A percentile compares a stretch with the other conserved stretches of the same genome.
Conservation (phyloP, 2,113 vertebrate species). For the Takifugu bimaculatus region DNA sequence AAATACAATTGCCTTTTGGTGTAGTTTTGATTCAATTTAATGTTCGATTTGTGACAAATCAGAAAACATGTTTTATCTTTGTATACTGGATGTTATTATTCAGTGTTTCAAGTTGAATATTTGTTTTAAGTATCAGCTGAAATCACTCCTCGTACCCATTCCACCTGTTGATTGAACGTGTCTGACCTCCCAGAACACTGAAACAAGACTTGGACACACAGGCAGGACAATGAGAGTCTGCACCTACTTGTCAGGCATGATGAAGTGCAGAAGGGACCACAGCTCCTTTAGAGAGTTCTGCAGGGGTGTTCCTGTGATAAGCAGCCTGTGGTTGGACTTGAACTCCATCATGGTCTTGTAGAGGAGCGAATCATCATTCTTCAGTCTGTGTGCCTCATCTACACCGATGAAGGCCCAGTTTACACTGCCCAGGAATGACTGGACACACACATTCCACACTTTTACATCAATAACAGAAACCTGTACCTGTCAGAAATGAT, state of each 20-base stretch:
- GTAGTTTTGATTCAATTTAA: too few relatives aligned
- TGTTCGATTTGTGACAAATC: too few relatives aligned
- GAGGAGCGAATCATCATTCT: conserved; percentile 96
- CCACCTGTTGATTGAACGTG: too few relatives aligned
- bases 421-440: conserved; percentile 93
- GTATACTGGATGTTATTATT: too few relatives aligned
- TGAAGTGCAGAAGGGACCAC: conserved; percentile 97
- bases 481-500: background rate
- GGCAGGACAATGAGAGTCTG: background rate
- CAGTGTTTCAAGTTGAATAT: too few relatives aligned
- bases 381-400: conserved; percentile 96
- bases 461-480: background rate
- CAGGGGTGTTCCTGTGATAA: conserved; percentile 96
- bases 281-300: conserved; percentile 99
- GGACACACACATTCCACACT: conserved; percentile 18
- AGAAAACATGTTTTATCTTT: too few relatives aligned
- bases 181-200: too few relatives aligned
- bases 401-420: conserved; percentile 97
- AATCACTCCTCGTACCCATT: too few relatives aligned
- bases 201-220: background rate
- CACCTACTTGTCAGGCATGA: conserved; percentile 98
- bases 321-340: conserved; percentile 94
- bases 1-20: too few relatives aligned
- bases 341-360: conserved; percentile 99
- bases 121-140: too few relatives aligned